A percentile compares a stretch with the other conserved stretches of the same genome.
phyloP scores from a whole-genome alignment of 2,888 invertebrate species.

The Pachydiplax longipennis region DNA sequence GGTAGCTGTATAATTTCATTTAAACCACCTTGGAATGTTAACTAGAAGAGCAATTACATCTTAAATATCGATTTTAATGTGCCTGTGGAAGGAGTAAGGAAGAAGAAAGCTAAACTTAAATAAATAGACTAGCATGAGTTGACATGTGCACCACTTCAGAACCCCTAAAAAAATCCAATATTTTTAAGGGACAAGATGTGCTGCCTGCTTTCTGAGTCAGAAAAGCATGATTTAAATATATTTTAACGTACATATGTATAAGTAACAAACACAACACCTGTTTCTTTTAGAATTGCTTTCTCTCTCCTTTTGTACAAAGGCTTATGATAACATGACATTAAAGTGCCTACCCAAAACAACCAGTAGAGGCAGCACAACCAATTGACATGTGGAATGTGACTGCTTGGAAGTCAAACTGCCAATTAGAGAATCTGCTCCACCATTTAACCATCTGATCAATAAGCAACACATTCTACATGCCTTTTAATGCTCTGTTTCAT shows the following conservation, averaged over 20 bases:
- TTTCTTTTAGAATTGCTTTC: conserved; percentile 47
- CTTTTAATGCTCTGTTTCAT: not conserved
- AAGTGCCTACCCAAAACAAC: conserved; percentile 10
- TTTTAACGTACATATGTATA: conserved; percentile 39
- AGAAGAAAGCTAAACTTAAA: conserved; percentile 37
- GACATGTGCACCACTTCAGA: conserved; percentile 17
- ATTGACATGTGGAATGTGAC: conserved; percentile 29
- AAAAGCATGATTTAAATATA: conserved; percentile 44
- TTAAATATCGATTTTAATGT: not conserved
- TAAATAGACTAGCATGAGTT: conserved; percentile 46
- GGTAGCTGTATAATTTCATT: not conserved
- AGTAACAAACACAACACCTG: conserved; percentile 47
- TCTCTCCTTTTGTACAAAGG: conserved; percentile 32
- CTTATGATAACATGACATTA: conserved; percentile 31
- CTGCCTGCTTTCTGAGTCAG: conserved; percentile 21
- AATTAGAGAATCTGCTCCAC: not conserved
- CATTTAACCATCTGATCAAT: not conserved
- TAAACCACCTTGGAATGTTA: conserved; percentile 24
- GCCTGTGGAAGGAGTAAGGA: conserved; percentile 30
- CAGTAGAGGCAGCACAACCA: conserved; percentile 16
- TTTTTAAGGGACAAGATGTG: not conserved
- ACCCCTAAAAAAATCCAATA: not conserved
- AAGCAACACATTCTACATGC: not conserved
- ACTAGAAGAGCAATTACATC: not conserved
- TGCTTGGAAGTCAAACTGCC: conserved; percentile 3